Conservation (phyloP, 2,797 vertebrate species). For the Prunella strophiata region DNA sequence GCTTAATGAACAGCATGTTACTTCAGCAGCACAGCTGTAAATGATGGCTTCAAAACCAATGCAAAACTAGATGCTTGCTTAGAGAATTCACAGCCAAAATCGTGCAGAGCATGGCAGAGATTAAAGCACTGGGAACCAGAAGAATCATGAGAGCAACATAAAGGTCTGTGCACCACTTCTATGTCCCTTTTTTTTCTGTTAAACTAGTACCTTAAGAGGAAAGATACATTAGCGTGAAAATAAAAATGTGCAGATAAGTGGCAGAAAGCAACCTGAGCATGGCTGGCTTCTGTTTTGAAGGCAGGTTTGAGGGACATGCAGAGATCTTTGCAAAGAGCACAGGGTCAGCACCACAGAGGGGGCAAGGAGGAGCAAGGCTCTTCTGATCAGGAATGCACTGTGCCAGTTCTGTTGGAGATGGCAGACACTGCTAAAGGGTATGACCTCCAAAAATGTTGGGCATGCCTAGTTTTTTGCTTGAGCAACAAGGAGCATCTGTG, state of each 20-base stretch:
- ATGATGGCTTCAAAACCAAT: neutral
- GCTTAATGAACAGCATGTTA: neutral
- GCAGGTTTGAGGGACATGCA: neutral
- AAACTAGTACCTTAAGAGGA: neutral
- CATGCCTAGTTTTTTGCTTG: neutral
- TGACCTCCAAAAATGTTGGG: neutral
- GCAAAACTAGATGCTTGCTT: neutral
- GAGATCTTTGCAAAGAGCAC: neutral
- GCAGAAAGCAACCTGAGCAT: neutral
- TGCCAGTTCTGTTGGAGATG: neutral
- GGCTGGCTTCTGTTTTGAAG: neutral
- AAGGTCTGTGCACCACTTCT: neutral
- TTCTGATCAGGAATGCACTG: neutral
- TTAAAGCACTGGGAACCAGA: neutral
- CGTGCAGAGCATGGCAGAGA: rapidly evolving
- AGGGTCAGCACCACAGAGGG: neutral
- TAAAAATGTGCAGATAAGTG: neutral
- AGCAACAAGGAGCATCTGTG: neutral
- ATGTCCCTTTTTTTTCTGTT: neutral
- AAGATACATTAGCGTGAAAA: neutral
- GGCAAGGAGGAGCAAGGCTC: neutral
- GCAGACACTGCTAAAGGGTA: neutral
- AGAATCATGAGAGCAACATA: neutral
- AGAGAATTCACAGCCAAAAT: neutral
- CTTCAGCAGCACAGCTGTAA: neutral